Percentiles rank a stretch among this genome's conserved stretches.
phyloP scores from a whole-genome alignment of 1,140 invertebrate genomes.

The Heliothis subflexa region DNA sequence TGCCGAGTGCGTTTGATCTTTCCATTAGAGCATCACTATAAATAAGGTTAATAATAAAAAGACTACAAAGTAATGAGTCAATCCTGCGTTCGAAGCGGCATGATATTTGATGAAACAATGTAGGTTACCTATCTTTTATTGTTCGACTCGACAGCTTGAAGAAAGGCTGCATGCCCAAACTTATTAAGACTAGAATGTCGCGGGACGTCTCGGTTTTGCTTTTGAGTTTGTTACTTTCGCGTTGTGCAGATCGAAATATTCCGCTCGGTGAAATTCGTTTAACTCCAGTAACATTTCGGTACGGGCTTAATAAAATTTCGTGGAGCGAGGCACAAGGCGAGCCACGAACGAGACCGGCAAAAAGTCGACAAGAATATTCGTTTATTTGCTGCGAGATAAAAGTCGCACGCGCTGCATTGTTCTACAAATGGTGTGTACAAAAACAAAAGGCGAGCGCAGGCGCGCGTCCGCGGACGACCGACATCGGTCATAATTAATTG shows the following conservation, averaged over 20 bases:
- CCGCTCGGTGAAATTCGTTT: slow-evolving; percentile 46
- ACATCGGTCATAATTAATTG: slow-evolving; percentile 81
- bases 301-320: slow-evolving; percentile 71
- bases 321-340: slow-evolving; percentile 51
- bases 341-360: slow-evolving; percentile 55
- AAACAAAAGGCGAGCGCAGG: slow-evolving; percentile 71
- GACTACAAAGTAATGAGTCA: slow-evolving; percentile 70
- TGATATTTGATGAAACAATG: slow-evolving; percentile 60
- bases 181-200: slow-evolving; percentile 56
- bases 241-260: slow-evolving; percentile 64
- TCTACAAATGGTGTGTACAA: slow-evolving; percentile 72
- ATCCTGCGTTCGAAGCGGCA: slow-evolving; percentile 57
- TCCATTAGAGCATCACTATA: slow-evolving; percentile 82
- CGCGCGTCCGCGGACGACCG: slow-evolving; percentile 55
- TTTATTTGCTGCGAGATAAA: slow-evolving; percentile 76
- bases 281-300: slow-evolving; percentile 56
- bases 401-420: slow-evolving; percentile 75
- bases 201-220: slow-evolving; percentile 50
- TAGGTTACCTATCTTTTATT: slow-evolving; percentile 40
- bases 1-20: slow-evolving; percentile 82
- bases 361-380: slow-evolving; percentile 64
- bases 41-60: slow-evolving; percentile 78
- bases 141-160: slow-evolving; percentile 17
- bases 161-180: slow-evolving; percentile 16
- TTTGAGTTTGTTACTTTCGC: slow-evolving; percentile 51